Percentiles rank a stretch among this genome's conserved stretches.
These are phyloP conservation scores for Palythoa grandis DNA, from an alignment of 92 coral and sea anemone genomes.

Conservation along the genomic window DNA sequence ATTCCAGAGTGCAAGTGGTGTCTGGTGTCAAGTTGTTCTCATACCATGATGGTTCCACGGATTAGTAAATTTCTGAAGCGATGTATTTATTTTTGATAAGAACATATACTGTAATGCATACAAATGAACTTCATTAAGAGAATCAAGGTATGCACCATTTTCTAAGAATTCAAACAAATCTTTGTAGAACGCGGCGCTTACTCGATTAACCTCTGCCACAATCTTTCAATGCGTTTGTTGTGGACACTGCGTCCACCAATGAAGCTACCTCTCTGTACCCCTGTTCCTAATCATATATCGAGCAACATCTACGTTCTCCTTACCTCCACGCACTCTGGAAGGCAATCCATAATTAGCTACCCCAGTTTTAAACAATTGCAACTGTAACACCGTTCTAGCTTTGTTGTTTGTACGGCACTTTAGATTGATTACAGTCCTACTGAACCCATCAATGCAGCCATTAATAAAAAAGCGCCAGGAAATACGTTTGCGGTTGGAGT, in stretches of 20 bases:
- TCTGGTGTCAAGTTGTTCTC: slow-evolving; percentile 55
- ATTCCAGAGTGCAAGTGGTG: slow-evolving; percentile 53
- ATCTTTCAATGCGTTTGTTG: too few species aligned
- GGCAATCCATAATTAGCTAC: not conserved
- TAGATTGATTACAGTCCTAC: too few species aligned
- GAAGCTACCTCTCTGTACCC: slow-evolving; percentile 50
- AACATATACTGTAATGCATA: slow-evolving; percentile 43
- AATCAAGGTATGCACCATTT: slow-evolving; percentile 18
- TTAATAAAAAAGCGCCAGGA: not conserved
- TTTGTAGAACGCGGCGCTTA: slow-evolving; percentile 39
- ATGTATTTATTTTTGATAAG: slow-evolving; percentile 55
- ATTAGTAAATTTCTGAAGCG: slow-evolving; percentile 51
- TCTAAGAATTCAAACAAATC: slow-evolving; percentile 43
- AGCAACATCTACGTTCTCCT: slow-evolving; percentile 51
- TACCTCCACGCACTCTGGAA: not conserved
- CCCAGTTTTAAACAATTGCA: not conserved
- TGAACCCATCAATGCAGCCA: not conserved
- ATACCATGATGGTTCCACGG: slow-evolving; percentile 71
- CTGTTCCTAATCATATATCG: slow-evolving; percentile 41
- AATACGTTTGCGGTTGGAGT: not conserved
- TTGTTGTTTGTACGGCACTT: not conserved
- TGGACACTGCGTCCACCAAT: slow-evolving; percentile 34
- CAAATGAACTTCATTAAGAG: slow-evolving; percentile 41
- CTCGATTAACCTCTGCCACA: slow-evolving; percentile 24
- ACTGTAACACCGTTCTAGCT: not conserved